Evolutionary conservation across 2,888 invertebrate species (phyloP), one percentile per base, ranked within the genome.

Genomic region (Parelbella ahira): DNA sequence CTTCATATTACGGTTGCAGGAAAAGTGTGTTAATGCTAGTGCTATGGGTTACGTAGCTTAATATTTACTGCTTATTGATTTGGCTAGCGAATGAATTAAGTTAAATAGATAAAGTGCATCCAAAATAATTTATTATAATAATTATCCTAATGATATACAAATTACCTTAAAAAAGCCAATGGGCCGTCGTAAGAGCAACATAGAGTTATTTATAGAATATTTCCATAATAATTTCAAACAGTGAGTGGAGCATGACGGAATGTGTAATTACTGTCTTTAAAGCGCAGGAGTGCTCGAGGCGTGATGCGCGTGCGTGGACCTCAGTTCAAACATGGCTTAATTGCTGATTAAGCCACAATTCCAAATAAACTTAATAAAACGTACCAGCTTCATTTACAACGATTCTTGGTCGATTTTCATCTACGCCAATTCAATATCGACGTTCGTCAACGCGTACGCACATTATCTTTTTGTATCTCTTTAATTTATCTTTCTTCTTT

Each of bases 251-350:
- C 41, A 42, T 42, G 41, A 34, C 41, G 20, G 34, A 28, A 42
- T 42, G n/a, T 34, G 12, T 36, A 39, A 45, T 39, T 39, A 39
- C 38, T 3, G 12, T 28, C 19, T 37, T 37, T 38, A 33, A 37
- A 45, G 32, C n/a, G 45, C 38, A 37, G 44, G 41, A 46, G 32
- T 12, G 42, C 38, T 33, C 6, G 38, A 12, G 46, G 45, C 48
- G 23, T 13, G n/a, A 21, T 15, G 42, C 47, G 45, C 47, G 45
- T 44, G 48, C 41, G 42, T 34, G 28, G 21, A 34, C 33, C 13
- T 15, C 21, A 15, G 15, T 23, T 29, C 23, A 42, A 47, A 45
- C 47, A 49, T 47, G 44, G 44, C 38, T 44, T 44, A 45, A 47
- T 51, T 42, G 34, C 36, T 42, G 42, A 42, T 42, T 36, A 42